Conservation (phyloP, 2,797 vertebrate species). For the Anniella stebbinsi region DNA sequence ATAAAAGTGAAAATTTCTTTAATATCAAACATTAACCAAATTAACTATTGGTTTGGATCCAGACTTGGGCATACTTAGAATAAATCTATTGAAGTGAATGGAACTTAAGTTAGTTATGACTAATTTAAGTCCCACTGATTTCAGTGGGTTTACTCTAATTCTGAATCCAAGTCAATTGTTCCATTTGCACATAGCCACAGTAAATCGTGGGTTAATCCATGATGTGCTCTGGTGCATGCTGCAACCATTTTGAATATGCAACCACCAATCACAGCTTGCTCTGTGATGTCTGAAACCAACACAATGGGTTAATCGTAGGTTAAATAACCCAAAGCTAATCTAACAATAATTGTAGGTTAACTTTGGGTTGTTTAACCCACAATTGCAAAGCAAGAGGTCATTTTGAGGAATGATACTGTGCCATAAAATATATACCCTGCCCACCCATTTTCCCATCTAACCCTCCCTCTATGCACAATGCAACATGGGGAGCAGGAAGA, state of each 20-base stretch:
- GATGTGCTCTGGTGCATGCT: too few species aligned
- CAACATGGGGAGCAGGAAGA: neutral
- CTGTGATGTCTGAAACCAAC: too few species aligned
- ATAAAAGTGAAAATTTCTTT: neutral
- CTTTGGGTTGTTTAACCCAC: too few species aligned
- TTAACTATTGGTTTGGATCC: neutral
- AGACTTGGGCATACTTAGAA: neutral
- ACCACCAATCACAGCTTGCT: too few species aligned
- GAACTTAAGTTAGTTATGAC: neutral
- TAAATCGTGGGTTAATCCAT: too few species aligned
- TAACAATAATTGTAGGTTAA: too few species aligned
- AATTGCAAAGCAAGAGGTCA: neutral
- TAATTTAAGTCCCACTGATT: neutral
- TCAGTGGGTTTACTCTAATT: neutral
- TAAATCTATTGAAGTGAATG: neutral
- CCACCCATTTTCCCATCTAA: neutral
- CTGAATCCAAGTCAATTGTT: too few species aligned
- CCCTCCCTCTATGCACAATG: neutral
- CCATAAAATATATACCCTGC: neutral
- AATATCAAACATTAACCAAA: neutral
- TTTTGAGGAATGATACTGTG: neutral
- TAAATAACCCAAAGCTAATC: too few species aligned
- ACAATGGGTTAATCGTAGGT: too few species aligned
- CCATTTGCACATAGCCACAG: too few species aligned
- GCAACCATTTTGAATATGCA: too few species aligned